phyloP scores from a whole-genome alignment of 2,888 invertebrate species.

The Eudasyphora cyanicolor region DNA sequence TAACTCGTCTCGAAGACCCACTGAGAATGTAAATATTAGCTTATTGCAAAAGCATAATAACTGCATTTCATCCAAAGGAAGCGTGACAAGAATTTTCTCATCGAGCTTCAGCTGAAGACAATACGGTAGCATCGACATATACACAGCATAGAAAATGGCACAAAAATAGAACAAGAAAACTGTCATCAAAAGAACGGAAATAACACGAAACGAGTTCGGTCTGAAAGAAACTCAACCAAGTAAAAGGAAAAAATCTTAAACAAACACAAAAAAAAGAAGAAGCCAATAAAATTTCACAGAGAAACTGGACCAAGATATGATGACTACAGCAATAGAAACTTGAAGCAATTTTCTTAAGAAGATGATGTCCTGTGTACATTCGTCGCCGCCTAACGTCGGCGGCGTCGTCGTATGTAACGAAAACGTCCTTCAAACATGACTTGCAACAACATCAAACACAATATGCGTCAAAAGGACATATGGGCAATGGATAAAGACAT shows the following conservation, averaged over 20 bases:
- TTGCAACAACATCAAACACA: constrained; percentile 18
- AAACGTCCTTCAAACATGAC: constrained; percentile 36
- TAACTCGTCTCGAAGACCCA: constrained; percentile 3
- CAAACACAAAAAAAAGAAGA: background rate
- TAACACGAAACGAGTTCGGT: constrained; percentile 4
- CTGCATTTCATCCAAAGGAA: constrained; percentile 30
- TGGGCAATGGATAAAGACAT: background rate
- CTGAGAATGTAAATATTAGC: constrained; percentile 48
- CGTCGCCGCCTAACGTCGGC: background rate
- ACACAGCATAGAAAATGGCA: background rate
- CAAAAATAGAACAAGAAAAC: constrained; percentile 5
- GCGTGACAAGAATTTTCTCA: constrained; percentile 47
- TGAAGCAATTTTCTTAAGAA: constrained; percentile 8
- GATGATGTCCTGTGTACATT: too few species aligned
- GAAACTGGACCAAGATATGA: constrained; percentile 31
- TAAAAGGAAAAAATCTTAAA: constrained; percentile 1
- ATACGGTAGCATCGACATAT: background rate
- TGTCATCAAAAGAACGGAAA: constrained; percentile 22
- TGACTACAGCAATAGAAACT: background rate
- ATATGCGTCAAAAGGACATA: background rate
- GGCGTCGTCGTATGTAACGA: background rate
- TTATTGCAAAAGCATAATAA: constrained; percentile 44
- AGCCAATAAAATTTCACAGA: constrained; percentile 24
- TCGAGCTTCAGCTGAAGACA: background rate
- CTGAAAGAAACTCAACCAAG: background rate